These are phyloP conservation scores for Marmota monax DNA, from an alignment of 2,113 vertebrate genomes.

Conservation along the genomic window DNA sequence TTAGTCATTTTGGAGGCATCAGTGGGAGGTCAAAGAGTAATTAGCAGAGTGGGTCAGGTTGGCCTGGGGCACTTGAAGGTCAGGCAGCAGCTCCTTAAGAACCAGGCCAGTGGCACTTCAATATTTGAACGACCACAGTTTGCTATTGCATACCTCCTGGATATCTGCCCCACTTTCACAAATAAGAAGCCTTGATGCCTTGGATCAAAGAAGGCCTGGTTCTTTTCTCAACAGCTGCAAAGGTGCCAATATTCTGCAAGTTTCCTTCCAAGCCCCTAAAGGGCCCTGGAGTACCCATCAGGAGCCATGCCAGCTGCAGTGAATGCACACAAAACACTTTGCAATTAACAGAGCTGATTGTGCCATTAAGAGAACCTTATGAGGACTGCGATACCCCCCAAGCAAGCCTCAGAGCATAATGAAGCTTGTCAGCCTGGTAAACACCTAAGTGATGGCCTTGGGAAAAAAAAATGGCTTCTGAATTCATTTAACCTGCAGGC, in stretches of 20 bases:
- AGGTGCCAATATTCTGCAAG: background rate
- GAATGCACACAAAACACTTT: slow-evolving; percentile 47
- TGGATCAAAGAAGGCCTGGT: background rate
- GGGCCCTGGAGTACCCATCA: slow-evolving; percentile 35
- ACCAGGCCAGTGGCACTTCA: background rate
- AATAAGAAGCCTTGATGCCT: background rate
- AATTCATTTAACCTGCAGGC: background rate
- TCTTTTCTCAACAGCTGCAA: background rate
- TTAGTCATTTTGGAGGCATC: background rate
- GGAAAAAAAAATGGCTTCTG: slow-evolving; percentile 52
- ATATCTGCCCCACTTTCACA: background rate
- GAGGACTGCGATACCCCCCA: slow-evolving; percentile 39
- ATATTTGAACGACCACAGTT: background rate
- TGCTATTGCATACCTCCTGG: background rate
- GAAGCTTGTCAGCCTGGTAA: slow-evolving; percentile 58
- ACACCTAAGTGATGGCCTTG: slow-evolving; percentile 57
- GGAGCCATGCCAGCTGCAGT: slow-evolving; percentile 40
- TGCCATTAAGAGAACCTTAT: slow-evolving; percentile 53
- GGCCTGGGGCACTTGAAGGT: background rate
- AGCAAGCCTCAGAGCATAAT: background rate
- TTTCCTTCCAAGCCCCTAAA: slow-evolving; percentile 59
- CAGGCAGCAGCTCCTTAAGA: background rate
- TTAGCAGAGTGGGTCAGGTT: background rate
- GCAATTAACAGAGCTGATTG: slow-evolving; percentile 64
- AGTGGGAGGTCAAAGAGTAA: background rate